Percentiles rank a stretch among this genome's conserved stretches.
phyloP scores from a whole-genome alignment of 2,797 vertebrate species.

The Platalea minor region DNA sequence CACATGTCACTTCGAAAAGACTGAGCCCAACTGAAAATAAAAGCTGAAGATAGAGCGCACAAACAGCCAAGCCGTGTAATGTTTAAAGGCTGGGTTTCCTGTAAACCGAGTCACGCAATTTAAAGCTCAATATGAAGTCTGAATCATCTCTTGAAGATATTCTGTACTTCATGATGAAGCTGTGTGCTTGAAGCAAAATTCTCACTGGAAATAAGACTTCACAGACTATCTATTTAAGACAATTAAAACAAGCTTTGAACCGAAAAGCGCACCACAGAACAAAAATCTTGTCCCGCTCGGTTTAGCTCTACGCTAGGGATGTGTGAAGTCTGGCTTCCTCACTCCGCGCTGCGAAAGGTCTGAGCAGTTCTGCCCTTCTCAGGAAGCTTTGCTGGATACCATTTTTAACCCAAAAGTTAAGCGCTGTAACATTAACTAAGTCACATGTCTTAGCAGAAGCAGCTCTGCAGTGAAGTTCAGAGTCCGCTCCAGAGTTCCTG shows the following conservation, averaged over 20 bases:
- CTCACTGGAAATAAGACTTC: background rate
- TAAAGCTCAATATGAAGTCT: accelerated
- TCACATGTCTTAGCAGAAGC: background rate
- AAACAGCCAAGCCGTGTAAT: accelerated
- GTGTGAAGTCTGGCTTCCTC: background rate
- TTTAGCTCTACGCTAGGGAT: accelerated
- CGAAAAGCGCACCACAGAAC: background rate
- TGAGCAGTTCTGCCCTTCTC: background rate
- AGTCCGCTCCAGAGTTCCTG: background rate
- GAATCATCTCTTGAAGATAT: background rate
- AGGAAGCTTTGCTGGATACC: background rate
- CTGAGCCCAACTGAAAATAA: background rate
- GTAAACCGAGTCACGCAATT: background rate
- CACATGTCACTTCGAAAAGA: background rate
- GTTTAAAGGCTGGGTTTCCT: background rate
- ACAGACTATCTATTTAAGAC: background rate
- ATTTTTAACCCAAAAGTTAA: background rate
- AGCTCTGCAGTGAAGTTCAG: background rate
- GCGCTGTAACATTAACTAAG: background rate
- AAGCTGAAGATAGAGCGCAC: background rate
- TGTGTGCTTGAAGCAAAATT: background rate
- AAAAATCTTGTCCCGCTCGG: background rate
- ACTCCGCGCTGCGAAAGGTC: accelerated
- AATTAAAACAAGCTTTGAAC: background rate
- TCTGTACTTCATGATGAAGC: accelerated